Percentiles rank a stretch among this genome's conserved stretches.
phyloP scores from a whole-genome alignment of 2,797 vertebrate species.

The Catostomus latipinnis region DNA sequence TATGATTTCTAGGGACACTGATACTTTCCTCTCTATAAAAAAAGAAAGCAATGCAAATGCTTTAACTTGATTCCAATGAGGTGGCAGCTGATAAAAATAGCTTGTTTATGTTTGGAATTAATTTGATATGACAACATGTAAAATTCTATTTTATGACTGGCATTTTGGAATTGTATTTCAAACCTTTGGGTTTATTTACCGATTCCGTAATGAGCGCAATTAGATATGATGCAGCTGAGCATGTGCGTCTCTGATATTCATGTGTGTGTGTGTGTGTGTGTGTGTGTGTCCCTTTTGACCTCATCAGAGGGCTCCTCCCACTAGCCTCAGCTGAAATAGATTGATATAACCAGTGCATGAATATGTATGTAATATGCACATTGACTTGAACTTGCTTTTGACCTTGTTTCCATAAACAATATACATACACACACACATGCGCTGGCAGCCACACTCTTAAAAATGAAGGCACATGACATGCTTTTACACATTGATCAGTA shows the following conservation, averaged over 20 bases:
- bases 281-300: slow-evolving; percentile 47
- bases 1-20: slow-evolving; percentile 77
- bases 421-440: slow-evolving; percentile 40
- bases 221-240: slow-evolving; percentile 25
- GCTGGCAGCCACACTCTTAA: slow-evolving; percentile 31
- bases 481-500: neutral
- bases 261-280: slow-evolving; percentile 32
- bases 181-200: slow-evolving; percentile 15
- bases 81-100: slow-evolving; percentile 30
- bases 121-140: slow-evolving; percentile 36
- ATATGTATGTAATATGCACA: slow-evolving; percentile 74
- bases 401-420: slow-evolving; percentile 72
- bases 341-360: slow-evolving; percentile 74
- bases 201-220: slow-evolving; percentile 27
- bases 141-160: slow-evolving; percentile 36
- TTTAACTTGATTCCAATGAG: slow-evolving; percentile 56
- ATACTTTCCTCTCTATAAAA: slow-evolving; percentile 43
- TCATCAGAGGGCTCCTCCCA: slow-evolving; percentile 48
- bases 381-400: slow-evolving; percentile 74
- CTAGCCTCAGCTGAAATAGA: slow-evolving; percentile 66
- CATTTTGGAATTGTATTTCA: slow-evolving; percentile 12
- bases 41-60: slow-evolving; percentile 16
- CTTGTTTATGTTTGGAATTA: slow-evolving; percentile 31
- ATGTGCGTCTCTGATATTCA: slow-evolving; percentile 40
- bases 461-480: slow-evolving; percentile 8